Evolutionary conservation across 2,113 vertebrate species (phyloP), one percentile per base, ranked within the genome.

Genomic region (Connochaetes taurinus): DNA sequence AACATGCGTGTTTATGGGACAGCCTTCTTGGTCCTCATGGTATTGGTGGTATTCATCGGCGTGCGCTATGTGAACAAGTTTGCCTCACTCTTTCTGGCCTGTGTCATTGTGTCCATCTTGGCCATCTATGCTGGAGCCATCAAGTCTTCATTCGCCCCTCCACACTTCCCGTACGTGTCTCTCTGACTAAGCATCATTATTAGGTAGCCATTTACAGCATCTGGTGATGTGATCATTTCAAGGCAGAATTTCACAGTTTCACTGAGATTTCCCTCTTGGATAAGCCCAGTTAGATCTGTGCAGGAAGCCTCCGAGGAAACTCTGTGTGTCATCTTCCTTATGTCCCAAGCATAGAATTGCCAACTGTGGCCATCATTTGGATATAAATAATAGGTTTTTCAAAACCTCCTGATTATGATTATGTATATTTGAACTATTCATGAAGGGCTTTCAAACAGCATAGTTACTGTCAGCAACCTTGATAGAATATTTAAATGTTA

Each of bases 21-120:
- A 19, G 98, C 99, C 96, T 99, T 99, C 95, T 98, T 99, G 90
- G 97, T 99, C 67, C 98, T 99, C n/a, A 99, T 99, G 99, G 99
- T 99, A 0, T 52, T 99, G 97, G 99, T 99, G 97, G 99, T 99
- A 6, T 99, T 99, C 12, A 99, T 99, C 43, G 99, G 99, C 0
- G 99, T 99, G 4, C 99, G 99, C 96, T 99, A 99, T 16, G 99
- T 99, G 91, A 99, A 99, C 99, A 99, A 99, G 96, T 99, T 99
- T 96, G 99, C 99, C 40, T 99, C 99, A 0, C 97, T 99, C 89
- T 99, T 99, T 97, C 97, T 99, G 98, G 99, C 99, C 96, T 99
- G 99, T 58, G 99, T 99, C 98, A 99, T 99, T 90, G 97, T 99
- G 94, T 99, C 99, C 97, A 99, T 99, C 95, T 74, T 99, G 21